These are phyloP conservation scores for Notechis scutatus DNA, from an alignment of 2,113 vertebrate species.

Conservation along the genomic window DNA sequence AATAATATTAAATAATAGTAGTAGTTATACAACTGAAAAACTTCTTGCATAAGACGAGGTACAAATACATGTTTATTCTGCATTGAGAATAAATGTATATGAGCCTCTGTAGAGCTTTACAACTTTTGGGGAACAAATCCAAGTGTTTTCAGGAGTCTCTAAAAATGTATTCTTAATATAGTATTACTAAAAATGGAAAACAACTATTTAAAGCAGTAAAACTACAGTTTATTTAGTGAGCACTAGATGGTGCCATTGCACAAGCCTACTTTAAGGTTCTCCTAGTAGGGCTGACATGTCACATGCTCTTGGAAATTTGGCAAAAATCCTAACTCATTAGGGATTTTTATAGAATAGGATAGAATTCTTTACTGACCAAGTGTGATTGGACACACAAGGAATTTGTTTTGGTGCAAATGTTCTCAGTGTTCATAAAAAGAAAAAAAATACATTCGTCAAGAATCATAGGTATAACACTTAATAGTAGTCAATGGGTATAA, in stretches of 20 bases:
- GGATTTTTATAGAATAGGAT: background rate
- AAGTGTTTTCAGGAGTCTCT: background rate
- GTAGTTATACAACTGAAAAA: background rate
- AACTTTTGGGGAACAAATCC: background rate
- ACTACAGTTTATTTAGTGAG: background rate
- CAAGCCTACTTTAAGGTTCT: background rate
- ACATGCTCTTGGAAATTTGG: background rate
- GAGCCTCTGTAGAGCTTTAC: background rate
- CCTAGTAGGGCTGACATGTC: background rate
- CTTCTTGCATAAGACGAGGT: no score
- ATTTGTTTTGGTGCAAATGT: no score
- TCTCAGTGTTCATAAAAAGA: no score
- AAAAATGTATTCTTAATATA: background rate
- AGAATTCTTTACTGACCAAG: no score
- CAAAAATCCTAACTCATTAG: background rate
- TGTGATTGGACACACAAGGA: no score
- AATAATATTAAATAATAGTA: background rate
- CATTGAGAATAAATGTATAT: background rate
- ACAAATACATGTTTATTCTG: background rate
- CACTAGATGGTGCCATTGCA: slow-evolving; percentile 12
- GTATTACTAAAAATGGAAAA: background rate
- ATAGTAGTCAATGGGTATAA: no score
- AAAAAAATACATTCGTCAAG: no score
- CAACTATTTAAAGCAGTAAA: background rate
- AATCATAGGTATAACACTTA: no score